Conservation (phyloP, 2,888 invertebrate genomes). For the Harpagoxenus sublaevis region DNA sequence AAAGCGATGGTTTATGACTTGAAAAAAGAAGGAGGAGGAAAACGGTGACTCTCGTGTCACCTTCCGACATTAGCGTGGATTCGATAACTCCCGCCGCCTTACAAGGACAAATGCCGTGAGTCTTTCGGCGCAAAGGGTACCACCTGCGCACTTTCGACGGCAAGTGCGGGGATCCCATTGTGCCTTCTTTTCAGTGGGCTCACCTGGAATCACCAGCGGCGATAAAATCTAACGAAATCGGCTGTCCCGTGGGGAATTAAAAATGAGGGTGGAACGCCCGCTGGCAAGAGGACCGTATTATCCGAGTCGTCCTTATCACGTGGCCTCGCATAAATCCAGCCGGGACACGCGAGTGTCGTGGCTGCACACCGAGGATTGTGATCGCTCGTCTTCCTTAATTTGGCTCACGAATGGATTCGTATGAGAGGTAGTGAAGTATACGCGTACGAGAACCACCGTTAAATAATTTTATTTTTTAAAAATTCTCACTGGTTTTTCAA, state of each 20-base stretch:
- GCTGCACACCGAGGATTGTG: conserved; percentile 39
- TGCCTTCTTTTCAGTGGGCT: conserved; percentile 66
- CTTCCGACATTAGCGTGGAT: conserved; percentile 42
- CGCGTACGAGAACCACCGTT: not conserved
- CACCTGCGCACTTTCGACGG: conserved; percentile 70
- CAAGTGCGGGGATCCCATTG: conserved; percentile 62
- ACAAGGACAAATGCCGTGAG: conserved; percentile 59
- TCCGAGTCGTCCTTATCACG: conserved; percentile 79
- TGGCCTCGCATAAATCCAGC: conserved; percentile 79
- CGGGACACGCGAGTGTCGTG: conserved; percentile 76
- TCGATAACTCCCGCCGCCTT: conserved; percentile 61
- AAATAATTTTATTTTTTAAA: not conserved
- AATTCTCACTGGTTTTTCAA: not conserved
- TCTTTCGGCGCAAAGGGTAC: conserved; percentile 23
- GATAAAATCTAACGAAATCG: conserved; percentile 76
- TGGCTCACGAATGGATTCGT: not conserved
- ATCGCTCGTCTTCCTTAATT: conserved; percentile 37
- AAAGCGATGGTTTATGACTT: conserved; percentile 26
- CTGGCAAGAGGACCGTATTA: conserved; percentile 81
- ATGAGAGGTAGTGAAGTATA: not conserved
- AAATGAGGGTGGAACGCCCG: conserved; percentile 76
- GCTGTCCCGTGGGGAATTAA: conserved; percentile 72
- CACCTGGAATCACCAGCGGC: conserved; percentile 65
- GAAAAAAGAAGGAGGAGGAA: conserved; percentile 18
- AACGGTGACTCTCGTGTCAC: conserved; percentile 39